Percentiles rank a stretch among this genome's conserved stretches.
phyloP scores from a whole-genome alignment of 1,140 invertebrate genomes.

The Drosophila orosa region DNA sequence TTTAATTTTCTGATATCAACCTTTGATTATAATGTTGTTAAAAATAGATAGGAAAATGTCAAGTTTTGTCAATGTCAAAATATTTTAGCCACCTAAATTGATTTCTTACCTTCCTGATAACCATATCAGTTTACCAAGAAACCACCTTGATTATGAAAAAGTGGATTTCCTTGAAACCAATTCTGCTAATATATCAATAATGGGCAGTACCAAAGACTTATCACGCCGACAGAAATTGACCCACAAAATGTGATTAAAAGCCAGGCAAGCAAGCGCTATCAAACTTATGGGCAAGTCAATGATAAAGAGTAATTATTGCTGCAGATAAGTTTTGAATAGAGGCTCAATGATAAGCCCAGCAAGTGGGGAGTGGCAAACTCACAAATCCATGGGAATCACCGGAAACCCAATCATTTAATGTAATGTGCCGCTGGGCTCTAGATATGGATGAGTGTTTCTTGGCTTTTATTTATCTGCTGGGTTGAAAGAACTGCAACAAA shows the following conservation, averaged over 20 bases:
- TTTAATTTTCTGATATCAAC: background rate
- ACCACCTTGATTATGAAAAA: background rate
- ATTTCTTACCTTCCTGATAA: background rate
- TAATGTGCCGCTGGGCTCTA: background rate
- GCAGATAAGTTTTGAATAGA: slow-evolving; percentile 18
- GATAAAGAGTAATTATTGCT: slow-evolving; percentile 13
- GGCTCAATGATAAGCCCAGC: slow-evolving; percentile 5
- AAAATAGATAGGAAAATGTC: background rate
- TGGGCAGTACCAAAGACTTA: slow-evolving; percentile 2
- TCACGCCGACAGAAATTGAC: slow-evolving; percentile 11
- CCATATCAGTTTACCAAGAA: background rate
- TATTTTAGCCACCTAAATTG: slow-evolving; percentile 1
- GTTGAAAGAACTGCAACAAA: background rate
- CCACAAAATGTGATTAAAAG: slow-evolving; percentile 18
- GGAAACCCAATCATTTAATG: slow-evolving; percentile 18
- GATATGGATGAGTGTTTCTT: background rate
- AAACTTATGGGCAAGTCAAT: background rate
- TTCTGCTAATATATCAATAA: slow-evolving; percentile 7
- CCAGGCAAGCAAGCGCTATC: slow-evolving; percentile 9
- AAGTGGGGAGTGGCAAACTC: slow-evolving; percentile 1
- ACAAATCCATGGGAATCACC: slow-evolving; percentile 22
- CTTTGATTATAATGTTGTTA: background rate
- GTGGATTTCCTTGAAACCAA: background rate
- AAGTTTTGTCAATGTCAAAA: no score
- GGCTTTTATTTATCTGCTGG: slow-evolving; percentile 1